Percentiles rank a stretch among this genome's conserved stretches.
Evolutionary conservation across 2,888 invertebrate species (phyloP).

Genomic region (Galeopsomyia nigrocyanea): DNA sequence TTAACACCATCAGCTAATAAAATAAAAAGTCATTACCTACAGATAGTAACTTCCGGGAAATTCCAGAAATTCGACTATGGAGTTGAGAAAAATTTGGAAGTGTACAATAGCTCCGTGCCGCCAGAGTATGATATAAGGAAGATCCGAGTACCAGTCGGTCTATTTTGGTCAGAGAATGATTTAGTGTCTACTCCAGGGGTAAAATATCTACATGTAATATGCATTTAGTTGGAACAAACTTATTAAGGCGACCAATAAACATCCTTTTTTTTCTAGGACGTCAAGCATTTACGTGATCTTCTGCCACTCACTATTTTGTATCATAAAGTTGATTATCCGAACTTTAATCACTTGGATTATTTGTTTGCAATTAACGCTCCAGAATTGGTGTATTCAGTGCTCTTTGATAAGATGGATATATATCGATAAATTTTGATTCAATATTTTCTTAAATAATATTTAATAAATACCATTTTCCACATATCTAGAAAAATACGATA

Average conservation of each 20-base stretch:
- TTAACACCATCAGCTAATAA: no score
- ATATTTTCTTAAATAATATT: no score
- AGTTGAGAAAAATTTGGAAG: background rate
- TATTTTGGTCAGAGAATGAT: background rate
- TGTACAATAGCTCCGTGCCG: background rate
- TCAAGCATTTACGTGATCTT: background rate
- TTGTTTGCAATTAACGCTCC: background rate
- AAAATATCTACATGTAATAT: background rate
- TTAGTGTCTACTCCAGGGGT: background rate
- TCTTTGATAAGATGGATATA: no score
- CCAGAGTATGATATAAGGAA: background rate
- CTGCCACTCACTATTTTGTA: background rate
- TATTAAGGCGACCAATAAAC: no score
- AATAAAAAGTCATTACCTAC: background rate
- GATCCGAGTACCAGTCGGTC: background rate
- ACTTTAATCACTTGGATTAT: conserved; percentile 3
- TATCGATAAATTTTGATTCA: no score
- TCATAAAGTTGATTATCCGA: background rate
- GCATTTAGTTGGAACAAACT: background rate
- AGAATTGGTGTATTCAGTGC: no score
- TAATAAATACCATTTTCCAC: no score
- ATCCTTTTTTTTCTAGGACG: background rate
- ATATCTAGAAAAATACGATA: no score
- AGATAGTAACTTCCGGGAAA: background rate
- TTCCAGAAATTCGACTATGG: background rate